Evolutionary conservation across 2,797 vertebrate genomes (phyloP).

Genomic region (Sarcophilus harrisii): DNA sequence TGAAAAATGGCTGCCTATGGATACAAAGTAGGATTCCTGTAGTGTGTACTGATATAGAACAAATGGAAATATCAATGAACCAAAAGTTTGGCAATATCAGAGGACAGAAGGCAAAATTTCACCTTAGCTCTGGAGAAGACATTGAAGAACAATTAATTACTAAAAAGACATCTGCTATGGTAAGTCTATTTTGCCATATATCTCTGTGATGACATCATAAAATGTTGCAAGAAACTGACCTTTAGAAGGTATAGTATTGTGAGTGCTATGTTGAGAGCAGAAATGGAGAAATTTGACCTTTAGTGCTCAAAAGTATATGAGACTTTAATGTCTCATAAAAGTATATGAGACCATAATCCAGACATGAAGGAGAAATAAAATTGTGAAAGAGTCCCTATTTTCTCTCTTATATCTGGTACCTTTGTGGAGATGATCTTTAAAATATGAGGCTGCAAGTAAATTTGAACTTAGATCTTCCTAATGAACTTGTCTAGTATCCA

Average conservation of each 20-base stretch:
- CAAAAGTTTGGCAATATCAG: not conserved
- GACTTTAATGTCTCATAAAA: not conserved
- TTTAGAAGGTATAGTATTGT: not conserved
- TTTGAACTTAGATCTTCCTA: not conserved
- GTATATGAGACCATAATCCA: no score
- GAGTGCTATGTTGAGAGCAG: not conserved
- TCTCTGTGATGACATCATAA: not conserved
- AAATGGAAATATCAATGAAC: not conserved
- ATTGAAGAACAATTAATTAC: no score
- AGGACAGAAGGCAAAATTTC: not conserved
- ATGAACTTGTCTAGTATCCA: not conserved
- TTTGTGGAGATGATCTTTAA: not conserved
- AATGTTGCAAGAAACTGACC: not conserved
- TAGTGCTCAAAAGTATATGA: not conserved
- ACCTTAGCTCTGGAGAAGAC: not conserved
- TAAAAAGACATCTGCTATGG: no score
- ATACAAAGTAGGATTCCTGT: not conserved
- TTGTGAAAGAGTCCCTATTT: not conserved
- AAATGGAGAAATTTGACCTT: not conserved
- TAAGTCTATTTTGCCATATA: not conserved
- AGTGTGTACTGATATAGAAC: not conserved
- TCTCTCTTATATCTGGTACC: not conserved
- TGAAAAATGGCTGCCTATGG: not conserved
- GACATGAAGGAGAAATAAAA: not conserved
- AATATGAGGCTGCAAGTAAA: not conserved